These are phyloP conservation scores for Poecilia latipinna DNA, from an alignment of 2,113 vertebrate genomes.

Conservation along the genomic window DNA sequence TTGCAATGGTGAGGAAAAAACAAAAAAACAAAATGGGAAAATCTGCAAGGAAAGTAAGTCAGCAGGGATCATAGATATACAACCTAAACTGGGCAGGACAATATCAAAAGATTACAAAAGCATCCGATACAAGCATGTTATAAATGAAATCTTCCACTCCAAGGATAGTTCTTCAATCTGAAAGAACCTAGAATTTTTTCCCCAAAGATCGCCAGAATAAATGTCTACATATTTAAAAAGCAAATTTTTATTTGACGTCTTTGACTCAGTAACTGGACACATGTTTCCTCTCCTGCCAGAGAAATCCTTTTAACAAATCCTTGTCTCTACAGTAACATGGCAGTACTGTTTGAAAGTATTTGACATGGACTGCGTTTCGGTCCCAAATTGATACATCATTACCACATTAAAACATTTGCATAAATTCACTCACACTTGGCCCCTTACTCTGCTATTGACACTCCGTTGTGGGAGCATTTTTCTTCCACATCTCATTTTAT, in stretches of 20 bases:
- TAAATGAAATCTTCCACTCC: background rate
- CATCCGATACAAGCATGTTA: background rate
- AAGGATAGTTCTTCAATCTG: background rate
- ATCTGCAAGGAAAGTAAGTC: background rate
- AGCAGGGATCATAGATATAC: background rate
- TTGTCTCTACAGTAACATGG: background rate
- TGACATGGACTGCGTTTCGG: background rate
- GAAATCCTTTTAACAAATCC: background rate
- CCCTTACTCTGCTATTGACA: conserved; percentile 11
- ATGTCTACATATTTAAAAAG: background rate
- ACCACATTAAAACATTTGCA: conserved; percentile 8
- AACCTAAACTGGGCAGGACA: background rate
- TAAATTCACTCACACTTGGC: background rate
- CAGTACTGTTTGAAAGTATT: background rate
- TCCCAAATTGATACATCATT: background rate
- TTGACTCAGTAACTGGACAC: background rate
- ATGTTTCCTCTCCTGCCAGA: background rate
- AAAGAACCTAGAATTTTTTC: background rate
- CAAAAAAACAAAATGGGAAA: background rate
- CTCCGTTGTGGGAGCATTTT: conserved; percentile 53
- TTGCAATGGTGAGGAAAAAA: background rate
- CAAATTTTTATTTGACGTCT: background rate
- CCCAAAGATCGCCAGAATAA: background rate
- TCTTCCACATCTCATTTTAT: conserved; percentile 35
- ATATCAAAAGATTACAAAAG: background rate